Conservation (phyloP, 2,113 vertebrate species). For the Cairina moschata region DNA sequence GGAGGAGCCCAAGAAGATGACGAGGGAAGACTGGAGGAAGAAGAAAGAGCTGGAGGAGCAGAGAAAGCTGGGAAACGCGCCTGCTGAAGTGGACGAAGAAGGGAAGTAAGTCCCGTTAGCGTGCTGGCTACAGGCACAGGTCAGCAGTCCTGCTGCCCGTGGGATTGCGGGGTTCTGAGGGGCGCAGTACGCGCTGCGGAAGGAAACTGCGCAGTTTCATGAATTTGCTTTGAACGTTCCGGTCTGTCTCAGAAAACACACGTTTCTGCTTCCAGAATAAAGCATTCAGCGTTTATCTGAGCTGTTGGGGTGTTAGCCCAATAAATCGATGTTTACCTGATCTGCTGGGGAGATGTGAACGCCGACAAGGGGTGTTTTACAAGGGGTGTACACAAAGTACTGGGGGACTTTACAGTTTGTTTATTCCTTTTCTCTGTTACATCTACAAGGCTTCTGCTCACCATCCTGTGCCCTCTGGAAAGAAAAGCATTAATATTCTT, state of each 20-base stretch:
- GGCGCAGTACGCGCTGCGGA: background rate
- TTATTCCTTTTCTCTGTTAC: background rate
- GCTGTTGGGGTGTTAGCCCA: background rate
- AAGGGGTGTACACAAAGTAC: rapidly evolving
- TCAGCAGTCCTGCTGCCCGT: background rate
- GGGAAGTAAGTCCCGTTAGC: slow-evolving; percentile 87
- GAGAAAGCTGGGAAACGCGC: slow-evolving; percentile 94
- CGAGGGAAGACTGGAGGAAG: slow-evolving; percentile 97
- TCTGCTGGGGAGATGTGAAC: rapidly evolving
- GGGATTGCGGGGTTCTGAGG: no score
- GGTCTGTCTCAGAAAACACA: background rate
- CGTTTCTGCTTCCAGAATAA: background rate
- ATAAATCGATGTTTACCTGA: background rate
- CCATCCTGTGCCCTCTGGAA: background rate
- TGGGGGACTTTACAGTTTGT: rapidly evolving
- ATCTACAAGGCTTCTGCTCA: background rate
- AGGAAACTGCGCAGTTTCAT: background rate
- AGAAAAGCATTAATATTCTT: background rate
- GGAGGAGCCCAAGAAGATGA: slow-evolving; percentile 98
- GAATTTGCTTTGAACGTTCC: background rate
- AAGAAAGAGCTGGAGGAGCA: slow-evolving; percentile 98
- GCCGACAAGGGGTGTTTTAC: rapidly evolving
- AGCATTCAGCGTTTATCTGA: rapidly evolving
- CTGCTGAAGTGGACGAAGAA: slow-evolving; percentile 98
- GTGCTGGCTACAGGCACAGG: background rate